A percentile compares a stretch with the other conserved stretches of the same genome.
Evolutionary conservation across 1,140 invertebrate species (phyloP).

Genomic region (Drosophila sulfurigaster): DNA sequence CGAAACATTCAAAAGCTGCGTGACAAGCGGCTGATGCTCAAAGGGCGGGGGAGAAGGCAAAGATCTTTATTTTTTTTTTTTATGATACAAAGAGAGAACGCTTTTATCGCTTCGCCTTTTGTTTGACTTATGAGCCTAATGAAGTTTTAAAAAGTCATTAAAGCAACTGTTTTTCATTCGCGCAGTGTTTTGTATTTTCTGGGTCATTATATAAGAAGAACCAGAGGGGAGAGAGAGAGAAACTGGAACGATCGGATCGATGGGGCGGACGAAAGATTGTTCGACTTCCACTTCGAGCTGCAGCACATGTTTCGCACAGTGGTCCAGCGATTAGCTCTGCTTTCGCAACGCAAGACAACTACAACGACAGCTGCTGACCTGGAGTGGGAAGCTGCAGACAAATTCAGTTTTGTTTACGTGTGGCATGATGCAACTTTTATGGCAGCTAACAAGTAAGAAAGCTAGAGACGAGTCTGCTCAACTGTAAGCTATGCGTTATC

Average conservation of each 20-base stretch:
- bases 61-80: too few relatives aligned
- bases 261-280: neutral
- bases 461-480: too few relatives aligned
- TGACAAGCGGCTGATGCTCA: constrained; percentile 22
- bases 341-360: constrained; percentile 51
- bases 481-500: too few relatives aligned
- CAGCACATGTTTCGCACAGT: constrained; percentile 52
- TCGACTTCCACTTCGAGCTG: constrained; percentile 8
- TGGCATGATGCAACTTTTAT: constrained; percentile 45
- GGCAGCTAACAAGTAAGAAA: neutral
- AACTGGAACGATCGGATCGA: neutral
- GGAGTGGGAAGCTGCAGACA: neutral
- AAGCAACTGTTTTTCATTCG: constrained; percentile 60
- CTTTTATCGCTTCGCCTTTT: neutral
- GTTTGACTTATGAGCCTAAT: constrained; percentile 32
- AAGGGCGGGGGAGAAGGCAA: too few relatives aligned
- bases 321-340: constrained; percentile 46
- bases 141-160: constrained; percentile 70
- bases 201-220: constrained; percentile 65
- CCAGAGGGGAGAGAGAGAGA: neutral
- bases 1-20: constrained; percentile 60
- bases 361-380: constrained; percentile 9
- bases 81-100: neutral
- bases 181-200: constrained; percentile 39
- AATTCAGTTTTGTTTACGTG: constrained; percentile 30